A percentile compares a stretch with the other conserved stretches of the same genome.
These are phyloP conservation scores for Choristoneura rosaceana DNA, from an alignment of 2,888 invertebrate species.

Conservation along the genomic window DNA sequence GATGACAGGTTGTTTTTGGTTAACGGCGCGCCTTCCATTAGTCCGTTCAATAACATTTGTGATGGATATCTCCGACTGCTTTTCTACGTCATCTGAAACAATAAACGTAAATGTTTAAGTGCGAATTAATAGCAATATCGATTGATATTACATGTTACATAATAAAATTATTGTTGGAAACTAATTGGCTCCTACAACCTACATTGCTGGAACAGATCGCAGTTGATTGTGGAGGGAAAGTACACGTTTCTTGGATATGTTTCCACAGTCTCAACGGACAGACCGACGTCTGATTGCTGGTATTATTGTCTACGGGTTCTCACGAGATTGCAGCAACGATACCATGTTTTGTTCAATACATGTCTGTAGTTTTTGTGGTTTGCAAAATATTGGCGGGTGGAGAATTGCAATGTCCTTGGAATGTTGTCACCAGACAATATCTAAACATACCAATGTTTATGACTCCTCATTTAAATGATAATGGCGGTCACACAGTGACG, in stretches of 20 bases:
- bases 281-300: conserved; percentile 43
- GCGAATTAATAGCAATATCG: neutral
- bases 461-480: conserved; percentile 24
- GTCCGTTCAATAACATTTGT: conserved; percentile 73
- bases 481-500: conserved; percentile 2
- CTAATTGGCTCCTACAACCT: conserved; percentile 44
- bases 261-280: conserved; percentile 46
- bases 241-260: conserved; percentile 50
- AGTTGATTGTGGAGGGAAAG: conserved; percentile 52
- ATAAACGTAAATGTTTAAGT: conserved; percentile 47
- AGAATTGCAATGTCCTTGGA: conserved; percentile 29
- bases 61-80: conserved; percentile 65
- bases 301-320: conserved; percentile 51
- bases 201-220: conserved; percentile 51
- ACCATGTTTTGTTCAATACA: conserved; percentile 43
- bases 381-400: conserved; percentile 28
- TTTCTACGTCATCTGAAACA: conserved; percentile 81
- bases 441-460: neutral
- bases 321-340: conserved; percentile 55
- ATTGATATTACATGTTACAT: conserved; percentile 47
- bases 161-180: conserved; percentile 48
- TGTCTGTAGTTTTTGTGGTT: conserved; percentile 25
- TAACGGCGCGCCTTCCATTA: conserved; percentile 77
- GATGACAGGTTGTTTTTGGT: conserved; percentile 70
- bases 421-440: neutral